Base-by-base conservation (phyloP, 2,113 vertebrate species). In the Hucho hucho region DNA sequence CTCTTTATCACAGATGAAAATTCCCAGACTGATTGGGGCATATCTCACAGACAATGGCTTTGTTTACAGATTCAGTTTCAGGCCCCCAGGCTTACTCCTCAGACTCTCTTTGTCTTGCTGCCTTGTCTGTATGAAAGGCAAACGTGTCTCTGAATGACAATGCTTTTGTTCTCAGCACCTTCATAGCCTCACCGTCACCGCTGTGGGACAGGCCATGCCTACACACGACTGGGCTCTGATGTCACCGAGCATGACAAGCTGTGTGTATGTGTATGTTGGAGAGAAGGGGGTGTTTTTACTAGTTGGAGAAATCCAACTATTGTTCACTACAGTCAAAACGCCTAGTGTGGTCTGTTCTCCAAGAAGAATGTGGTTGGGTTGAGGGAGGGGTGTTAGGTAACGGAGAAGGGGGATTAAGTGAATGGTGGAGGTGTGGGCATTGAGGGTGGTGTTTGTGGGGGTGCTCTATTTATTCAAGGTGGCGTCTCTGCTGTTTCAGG, bases 101-200 rank as follows among this genome's bases (percentile, higher is more conserved):
- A 83, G 73, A 83, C 85, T 79, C 82, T 81, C 64, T 75, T 63
- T 68, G 76, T 79, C 76, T 78, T 75, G 88, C 76, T 63, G 88
- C 80, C 87, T 88, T 70, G 87, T 88, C 87, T 88, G 77, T 25
- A 53, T 79, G 75, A 68, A 58, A 58, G 24, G 67, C 59, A 43
- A 77, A 81, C 6, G 47, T 78, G 76, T 86, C 77, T 90, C 85
- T 84, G 88, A 85, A 92, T 92, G 84, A 92, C 90, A 91, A 92
- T 89, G 77, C 80, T 46, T 76, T 82, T 82, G 87, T 53, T 74
- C 77, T 81, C 71, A 80, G 76, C 83, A 37, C 73, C 53, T 14
- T 77, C 73, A 7, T 82, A 81, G 75, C 46, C 75, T 72, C 22
- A 4, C 81, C 63, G 80, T 76, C 82, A 75, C 81, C 67, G 53